phyloP scores from a whole-genome alignment of 2,113 vertebrate genomes.

The Strigops habroptila region DNA sequence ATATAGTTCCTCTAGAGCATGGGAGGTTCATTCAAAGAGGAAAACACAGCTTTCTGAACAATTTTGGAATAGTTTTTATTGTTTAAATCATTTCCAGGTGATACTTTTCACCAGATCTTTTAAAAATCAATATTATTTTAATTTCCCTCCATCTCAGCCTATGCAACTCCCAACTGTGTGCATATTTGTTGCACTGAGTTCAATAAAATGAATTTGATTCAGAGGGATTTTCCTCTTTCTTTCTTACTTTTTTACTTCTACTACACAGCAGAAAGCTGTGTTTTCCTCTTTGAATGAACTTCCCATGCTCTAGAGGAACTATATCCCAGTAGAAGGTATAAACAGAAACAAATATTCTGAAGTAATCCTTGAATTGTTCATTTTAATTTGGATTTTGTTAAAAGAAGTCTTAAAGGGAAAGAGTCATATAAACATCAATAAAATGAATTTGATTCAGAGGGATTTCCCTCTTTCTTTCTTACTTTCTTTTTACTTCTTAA shows the following conservation, averaged over 20 bases:
- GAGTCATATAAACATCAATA: not conserved
- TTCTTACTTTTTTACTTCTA: not conserved
- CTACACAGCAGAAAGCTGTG: not conserved
- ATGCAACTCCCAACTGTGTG: not conserved
- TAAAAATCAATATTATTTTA: not conserved
- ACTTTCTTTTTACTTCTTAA: not conserved
- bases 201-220: not conserved
- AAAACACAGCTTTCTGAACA: not conserved
- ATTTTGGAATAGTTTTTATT: not conserved
- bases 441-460: not conserved
- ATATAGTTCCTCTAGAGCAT: not conserved
- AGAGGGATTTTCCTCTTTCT: not conserved
- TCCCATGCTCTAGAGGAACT: not conserved
- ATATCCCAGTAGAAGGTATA: not conserved
- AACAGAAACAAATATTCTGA: not conserved
- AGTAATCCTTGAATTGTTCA: not conserved
- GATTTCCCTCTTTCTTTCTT: not conserved
- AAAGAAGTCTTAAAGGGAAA: not conserved
- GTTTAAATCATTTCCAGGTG: not conserved
- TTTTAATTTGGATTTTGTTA: not conserved
- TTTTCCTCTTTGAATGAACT: not conserved
- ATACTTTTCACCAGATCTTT: not conserved
- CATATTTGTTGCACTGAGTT: not conserved
- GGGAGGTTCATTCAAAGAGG: not conserved
- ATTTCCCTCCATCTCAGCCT: not conserved